Conservation (phyloP, 2,888 invertebrate species). For the Alitta virens region DNA sequence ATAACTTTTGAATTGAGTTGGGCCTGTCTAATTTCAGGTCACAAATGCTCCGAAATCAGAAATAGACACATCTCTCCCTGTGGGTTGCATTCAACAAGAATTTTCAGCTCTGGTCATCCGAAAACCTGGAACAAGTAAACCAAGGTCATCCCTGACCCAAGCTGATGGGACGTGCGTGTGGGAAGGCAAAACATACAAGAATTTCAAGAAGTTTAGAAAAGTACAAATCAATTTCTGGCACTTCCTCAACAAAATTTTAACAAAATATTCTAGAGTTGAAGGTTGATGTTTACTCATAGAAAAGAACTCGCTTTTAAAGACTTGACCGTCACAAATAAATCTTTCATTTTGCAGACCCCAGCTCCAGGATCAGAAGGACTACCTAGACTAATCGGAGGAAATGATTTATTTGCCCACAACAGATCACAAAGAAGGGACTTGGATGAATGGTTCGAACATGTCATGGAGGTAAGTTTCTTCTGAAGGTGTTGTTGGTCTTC, state of each 20-base stretch:
- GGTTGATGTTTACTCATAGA: too few species aligned
- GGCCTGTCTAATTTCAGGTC: not conserved
- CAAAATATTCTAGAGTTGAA: too few species aligned
- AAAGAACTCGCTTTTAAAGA: too few species aligned
- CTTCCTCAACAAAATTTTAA: too few species aligned
- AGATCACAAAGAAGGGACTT: not conserved
- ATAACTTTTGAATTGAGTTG: not conserved
- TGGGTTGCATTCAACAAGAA: not conserved
- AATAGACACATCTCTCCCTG: not conserved
- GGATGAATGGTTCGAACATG: not conserved
- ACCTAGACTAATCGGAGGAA: not conserved
- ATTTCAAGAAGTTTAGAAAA: slow-evolving; percentile 1
- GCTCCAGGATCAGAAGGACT: not conserved
- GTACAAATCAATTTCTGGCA: not conserved
- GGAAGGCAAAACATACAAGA: not conserved
- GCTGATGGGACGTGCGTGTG: not conserved
- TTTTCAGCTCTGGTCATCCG: not conserved
- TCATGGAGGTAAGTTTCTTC: not conserved
- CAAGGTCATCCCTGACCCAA: not conserved
- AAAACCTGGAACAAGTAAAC: not conserved
- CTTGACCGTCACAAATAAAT: too few species aligned
- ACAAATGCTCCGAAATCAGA: not conserved
- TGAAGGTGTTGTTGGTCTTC: too few species aligned
- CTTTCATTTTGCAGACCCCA: not conserved
- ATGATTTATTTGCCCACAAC: not conserved